phyloP scores from a whole-genome alignment of 2,113 vertebrate genomes.

The Nibea albiflora region DNA sequence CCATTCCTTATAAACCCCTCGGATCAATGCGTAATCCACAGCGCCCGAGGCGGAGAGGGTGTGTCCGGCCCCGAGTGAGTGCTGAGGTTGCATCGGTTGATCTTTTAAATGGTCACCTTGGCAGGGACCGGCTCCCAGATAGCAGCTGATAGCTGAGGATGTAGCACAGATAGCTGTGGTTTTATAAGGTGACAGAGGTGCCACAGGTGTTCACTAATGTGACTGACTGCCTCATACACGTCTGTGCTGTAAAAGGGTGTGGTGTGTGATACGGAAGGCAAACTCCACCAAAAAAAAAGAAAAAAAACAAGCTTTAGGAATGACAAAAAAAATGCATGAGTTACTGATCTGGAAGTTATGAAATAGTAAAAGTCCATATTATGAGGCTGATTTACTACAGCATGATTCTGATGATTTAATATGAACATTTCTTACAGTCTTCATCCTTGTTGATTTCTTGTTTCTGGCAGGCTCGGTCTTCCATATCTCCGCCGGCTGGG shows the following conservation, averaged over 20 bases:
- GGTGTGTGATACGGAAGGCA: neutral
- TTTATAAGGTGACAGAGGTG: constrained; percentile 23
- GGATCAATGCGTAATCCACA: constrained; percentile 7
- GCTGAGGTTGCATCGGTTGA: constrained; percentile 41
- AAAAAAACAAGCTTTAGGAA: neutral
- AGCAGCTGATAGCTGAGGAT: constrained; percentile 29
- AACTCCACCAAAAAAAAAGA: neutral
- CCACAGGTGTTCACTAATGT: neutral
- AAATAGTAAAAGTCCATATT: too few species aligned
- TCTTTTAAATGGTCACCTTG: constrained; percentile 11
- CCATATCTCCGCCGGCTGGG: neutral
- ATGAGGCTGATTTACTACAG: neutral
- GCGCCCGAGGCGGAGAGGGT: neutral
- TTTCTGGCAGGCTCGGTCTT: neutral
- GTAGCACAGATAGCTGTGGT: neutral
- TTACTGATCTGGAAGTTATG: too few species aligned
- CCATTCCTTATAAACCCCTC: constrained; percentile 12
- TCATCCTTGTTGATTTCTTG: too few species aligned
- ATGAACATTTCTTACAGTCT: too few species aligned
- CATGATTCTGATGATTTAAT: too few species aligned
- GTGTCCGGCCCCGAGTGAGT: neutral
- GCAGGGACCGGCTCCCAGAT: constrained; percentile 50
- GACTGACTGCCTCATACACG: neutral
- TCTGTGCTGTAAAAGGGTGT: neutral
- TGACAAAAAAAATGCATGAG: too few species aligned